Percentiles rank a stretch among this genome's conserved stretches.
phyloP scores from a whole-genome alignment of 2,113 vertebrate genomes.

The Pangasianodon gigas region DNA sequence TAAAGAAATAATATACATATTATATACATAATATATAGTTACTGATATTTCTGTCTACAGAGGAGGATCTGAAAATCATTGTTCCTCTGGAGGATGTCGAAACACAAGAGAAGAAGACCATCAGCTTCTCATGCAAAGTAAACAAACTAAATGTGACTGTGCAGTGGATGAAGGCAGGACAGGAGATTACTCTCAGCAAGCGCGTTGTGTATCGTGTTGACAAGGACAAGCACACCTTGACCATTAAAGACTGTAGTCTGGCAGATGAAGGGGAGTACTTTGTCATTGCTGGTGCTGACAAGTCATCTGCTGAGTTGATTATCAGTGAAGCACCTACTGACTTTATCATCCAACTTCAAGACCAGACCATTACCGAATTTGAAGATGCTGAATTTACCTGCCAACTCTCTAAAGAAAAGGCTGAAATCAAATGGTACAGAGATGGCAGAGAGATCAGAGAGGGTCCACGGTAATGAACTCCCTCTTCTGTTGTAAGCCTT shows the following conservation, averaged over 20 bases:
- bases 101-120: conserved; percentile 94
- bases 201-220: conserved; percentile 87
- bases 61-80: conserved; percentile 90
- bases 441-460: conserved; percentile 95
- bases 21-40: not conserved
- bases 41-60: conserved; percentile 68
- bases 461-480: conserved; percentile 84
- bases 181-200: conserved; percentile 85
- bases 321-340: conserved; percentile 96
- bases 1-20: not conserved
- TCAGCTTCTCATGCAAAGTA: conserved; percentile 96
- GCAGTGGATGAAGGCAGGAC: conserved; percentile 89
- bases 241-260: conserved; percentile 91
- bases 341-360: conserved; percentile 84
- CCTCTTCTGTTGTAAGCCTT: not conserved
- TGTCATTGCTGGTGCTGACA: conserved; percentile 86
- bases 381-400: conserved; percentile 93
- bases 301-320: conserved; percentile 90
- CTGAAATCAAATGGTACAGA: conserved; percentile 93
- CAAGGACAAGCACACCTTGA: conserved; percentile 92
- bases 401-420: conserved; percentile 93
- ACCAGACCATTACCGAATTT: conserved; percentile 95
- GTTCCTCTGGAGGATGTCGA: conserved; percentile 93
- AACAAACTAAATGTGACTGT: conserved; percentile 88
- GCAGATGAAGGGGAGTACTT: conserved; percentile 94